These are phyloP conservation scores for Pristionchus exspectatus DNA, from an alignment of 2,888 invertebrate genomes.

Conservation along the genomic window DNA sequence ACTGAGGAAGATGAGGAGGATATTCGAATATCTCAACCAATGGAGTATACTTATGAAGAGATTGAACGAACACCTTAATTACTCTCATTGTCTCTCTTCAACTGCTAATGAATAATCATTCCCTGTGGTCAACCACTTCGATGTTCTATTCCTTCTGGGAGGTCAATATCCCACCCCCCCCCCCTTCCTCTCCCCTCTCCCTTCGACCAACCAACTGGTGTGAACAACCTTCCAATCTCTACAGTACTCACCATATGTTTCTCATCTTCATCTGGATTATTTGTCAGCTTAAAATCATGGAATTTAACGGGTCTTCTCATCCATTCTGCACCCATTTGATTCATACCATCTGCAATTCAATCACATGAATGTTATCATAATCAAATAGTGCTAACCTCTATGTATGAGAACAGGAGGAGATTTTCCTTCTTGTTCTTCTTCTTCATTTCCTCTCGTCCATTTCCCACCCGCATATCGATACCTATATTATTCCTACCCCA, in stretches of 20 bases:
- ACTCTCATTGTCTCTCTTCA: neutral
- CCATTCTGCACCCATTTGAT: slow-evolving; percentile 32
- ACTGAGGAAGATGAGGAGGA: neutral
- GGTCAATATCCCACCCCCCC: neutral
- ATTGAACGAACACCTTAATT: slow-evolving; percentile 51
- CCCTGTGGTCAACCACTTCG: slow-evolving; percentile 14
- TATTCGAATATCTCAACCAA: neutral
- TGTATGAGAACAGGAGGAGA: neutral
- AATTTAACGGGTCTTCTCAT: slow-evolving; percentile 37
- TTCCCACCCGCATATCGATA: slow-evolving; percentile 25
- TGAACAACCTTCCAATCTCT: neutral
- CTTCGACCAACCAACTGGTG: neutral
- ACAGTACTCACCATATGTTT: slow-evolving; percentile 45
- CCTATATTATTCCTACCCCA: neutral
- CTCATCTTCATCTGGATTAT: slow-evolving; percentile 24
- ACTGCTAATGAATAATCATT: slow-evolving; percentile 3
- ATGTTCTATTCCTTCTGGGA: neutral
- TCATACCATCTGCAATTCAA: slow-evolving; percentile 36
- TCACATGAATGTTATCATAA: neutral
- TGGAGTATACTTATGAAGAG: slow-evolving; percentile 53
- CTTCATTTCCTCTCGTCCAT: slow-evolving; percentile 2
- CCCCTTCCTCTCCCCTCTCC: neutral
- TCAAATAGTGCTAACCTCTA: neutral
- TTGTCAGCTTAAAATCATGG: slow-evolving; percentile 46
- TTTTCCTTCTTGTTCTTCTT: slow-evolving; percentile 34